Evolutionary conservation across 1,140 invertebrate species (phyloP).

Genomic region (Atta cephalotes): DNA sequence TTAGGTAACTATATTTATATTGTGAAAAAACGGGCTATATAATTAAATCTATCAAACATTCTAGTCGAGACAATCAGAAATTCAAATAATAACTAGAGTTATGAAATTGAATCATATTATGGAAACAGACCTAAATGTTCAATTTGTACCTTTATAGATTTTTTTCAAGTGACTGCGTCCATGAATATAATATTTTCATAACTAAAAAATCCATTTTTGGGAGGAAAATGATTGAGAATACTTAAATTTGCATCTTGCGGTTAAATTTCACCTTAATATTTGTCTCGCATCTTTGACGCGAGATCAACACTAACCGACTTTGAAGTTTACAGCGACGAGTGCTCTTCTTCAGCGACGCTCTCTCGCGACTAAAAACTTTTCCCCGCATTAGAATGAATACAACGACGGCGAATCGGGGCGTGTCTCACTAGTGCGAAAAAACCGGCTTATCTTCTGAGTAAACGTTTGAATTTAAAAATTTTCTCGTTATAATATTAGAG

Average conservation of each 20-base stretch:
- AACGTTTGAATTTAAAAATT: constrained; percentile 4
- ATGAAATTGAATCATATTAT: no score
- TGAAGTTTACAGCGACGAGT: constrained; percentile 54
- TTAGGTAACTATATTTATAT: no score
- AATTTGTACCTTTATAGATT: no score
- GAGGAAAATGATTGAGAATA: neutral
- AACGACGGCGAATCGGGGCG: constrained; percentile 41
- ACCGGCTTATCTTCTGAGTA: constrained; percentile 14
- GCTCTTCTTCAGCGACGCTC: constrained; percentile 54
- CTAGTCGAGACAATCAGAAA: no score
- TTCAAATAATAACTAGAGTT: no score
- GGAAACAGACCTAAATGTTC: no score
- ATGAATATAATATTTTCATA: neutral
- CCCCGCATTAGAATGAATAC: constrained; percentile 52
- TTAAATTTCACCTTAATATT: constrained; percentile 49
- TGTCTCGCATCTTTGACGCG: constrained; percentile 62
- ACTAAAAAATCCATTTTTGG: neutral
- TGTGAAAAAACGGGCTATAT: no score
- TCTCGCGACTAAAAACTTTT: constrained; percentile 68
- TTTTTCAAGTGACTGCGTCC: no score
- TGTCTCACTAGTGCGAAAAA: constrained; percentile 19
- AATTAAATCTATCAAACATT: no score
- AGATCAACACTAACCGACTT: constrained; percentile 73
- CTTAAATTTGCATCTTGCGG: constrained; percentile 23
- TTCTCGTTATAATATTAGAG: neutral